These are phyloP conservation scores for Drosophila antonietae DNA, from an alignment of 2,888 invertebrate species.

Conservation along the genomic window DNA sequence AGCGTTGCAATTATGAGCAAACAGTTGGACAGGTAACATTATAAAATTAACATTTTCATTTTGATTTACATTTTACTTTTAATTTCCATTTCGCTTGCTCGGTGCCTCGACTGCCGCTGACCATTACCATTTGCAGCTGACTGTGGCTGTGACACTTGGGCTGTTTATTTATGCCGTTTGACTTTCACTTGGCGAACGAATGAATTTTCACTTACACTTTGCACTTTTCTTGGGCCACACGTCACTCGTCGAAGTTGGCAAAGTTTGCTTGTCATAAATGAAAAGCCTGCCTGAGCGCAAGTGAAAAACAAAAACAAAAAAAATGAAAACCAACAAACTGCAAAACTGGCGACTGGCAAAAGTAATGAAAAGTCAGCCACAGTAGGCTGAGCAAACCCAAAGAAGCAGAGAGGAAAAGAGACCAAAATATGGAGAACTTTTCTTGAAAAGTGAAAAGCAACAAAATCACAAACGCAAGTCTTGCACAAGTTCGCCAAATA, in stretches of 20 bases:
- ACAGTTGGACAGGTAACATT: conserved; percentile 41
- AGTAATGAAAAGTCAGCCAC: conserved; percentile 69
- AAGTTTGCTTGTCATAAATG: conserved; percentile 77
- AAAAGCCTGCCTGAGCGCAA: conserved; percentile 43
- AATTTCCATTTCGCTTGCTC: not conserved
- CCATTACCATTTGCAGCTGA: conserved; percentile 18
- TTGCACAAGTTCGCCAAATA: conserved; percentile 48
- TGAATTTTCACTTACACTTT: conserved; percentile 66
- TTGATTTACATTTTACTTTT: conserved; percentile 5
- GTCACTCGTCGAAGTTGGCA: conserved; percentile 65
- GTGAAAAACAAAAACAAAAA: conserved; percentile 34
- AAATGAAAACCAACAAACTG: conserved; percentile 45
- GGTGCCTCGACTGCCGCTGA: conserved; percentile 10
- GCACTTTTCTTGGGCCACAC: conserved; percentile 69
- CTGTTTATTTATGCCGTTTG: conserved; percentile 77
- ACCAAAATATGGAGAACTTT: conserved; percentile 40
- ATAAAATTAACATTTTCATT: conserved; percentile 35
- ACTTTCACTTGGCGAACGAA: conserved; percentile 64
- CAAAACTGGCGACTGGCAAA: conserved; percentile 54
- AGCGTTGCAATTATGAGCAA: conserved; percentile 64
- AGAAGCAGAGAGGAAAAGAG: conserved; percentile 1
- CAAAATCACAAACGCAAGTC: conserved; percentile 75
- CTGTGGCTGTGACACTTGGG: conserved; percentile 31
- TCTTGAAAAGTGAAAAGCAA: conserved; percentile 61
- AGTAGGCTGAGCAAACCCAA: conserved; percentile 16